Conservation (phyloP, 92 coral and sea anemone genomes). For the Parazoanthus swiftii region DNA sequence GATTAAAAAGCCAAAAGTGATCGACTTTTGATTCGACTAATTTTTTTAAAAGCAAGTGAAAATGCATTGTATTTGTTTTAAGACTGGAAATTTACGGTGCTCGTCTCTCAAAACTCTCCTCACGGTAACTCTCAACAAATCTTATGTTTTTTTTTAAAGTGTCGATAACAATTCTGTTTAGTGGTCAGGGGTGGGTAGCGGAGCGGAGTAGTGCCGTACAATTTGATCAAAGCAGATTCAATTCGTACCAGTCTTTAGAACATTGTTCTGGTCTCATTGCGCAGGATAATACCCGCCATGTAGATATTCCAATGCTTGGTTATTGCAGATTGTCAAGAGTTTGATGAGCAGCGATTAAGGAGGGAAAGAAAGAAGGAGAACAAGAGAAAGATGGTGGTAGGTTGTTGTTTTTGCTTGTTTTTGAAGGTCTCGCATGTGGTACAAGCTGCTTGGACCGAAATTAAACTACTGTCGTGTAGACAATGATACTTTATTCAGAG, state of each 20-base stretch:
- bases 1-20: too few relatives aligned
- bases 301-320: background rate
- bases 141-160: background rate
- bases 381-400: slow-evolving; percentile 88
- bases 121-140: background rate
- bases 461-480: background rate
- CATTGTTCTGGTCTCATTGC: background rate
- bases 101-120: too few relatives aligned
- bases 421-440: background rate
- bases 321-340: slow-evolving; percentile 84
- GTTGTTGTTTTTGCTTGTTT: background rate
- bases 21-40: background rate
- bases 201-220: background rate
- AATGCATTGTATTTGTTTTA: too few relatives aligned
- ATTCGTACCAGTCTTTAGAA: background rate
- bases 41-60: background rate
- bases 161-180: background rate
- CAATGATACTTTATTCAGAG: background rate
- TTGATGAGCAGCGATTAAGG: slow-evolving; percentile 87
- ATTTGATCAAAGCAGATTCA: too few relatives aligned
- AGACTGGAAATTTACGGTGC: too few relatives aligned
- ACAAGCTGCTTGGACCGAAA: background rate
- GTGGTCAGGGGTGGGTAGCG: background rate
- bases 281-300: background rate
- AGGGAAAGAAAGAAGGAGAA: slow-evolving; percentile 95